Evolutionary conservation across 2,113 vertebrate genomes (phyloP).

Genomic region (Empidonax alnorum): DNA sequence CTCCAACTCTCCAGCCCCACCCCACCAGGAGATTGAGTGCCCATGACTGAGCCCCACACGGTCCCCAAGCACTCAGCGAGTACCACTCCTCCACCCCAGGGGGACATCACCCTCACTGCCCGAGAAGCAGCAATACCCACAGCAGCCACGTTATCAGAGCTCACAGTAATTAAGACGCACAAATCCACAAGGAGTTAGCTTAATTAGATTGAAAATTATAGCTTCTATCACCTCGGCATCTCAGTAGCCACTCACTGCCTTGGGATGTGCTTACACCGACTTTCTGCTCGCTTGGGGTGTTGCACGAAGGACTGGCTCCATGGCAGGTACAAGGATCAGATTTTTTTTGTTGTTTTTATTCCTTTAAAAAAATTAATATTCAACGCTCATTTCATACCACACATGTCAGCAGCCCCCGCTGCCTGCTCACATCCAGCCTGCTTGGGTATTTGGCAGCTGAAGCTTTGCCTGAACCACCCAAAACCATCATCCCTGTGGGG

Average conservation of each 20-base stretch:
- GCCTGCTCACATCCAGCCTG: not conserved
- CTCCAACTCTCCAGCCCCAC: not conserved
- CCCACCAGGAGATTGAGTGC: fast-evolving
- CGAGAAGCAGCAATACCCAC: not conserved
- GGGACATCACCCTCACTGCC: not conserved
- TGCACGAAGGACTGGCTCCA: not conserved
- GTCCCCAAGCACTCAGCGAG: fast-evolving
- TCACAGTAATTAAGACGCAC: not conserved
- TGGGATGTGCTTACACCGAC: not conserved
- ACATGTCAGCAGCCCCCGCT: fast-evolving
- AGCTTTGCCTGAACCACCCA: not conserved
- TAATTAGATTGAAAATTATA: constrained; percentile 25
- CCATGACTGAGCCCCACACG: fast-evolving
- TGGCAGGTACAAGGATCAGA: not conserved
- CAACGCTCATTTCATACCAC: not conserved
- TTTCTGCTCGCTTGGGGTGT: fast-evolving
- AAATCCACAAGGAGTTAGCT: not conserved
- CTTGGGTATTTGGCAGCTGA: not conserved
- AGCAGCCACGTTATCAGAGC: not conserved
- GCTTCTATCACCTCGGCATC: not conserved
- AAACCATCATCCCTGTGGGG: not conserved
- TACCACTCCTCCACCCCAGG: not conserved
- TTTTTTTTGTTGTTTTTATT: not conserved
- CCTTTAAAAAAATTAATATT: not conserved
- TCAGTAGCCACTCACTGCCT: not conserved